Base-by-base conservation (phyloP, 2,888 invertebrate species). In the Agrenia bidenticulata region DNA sequence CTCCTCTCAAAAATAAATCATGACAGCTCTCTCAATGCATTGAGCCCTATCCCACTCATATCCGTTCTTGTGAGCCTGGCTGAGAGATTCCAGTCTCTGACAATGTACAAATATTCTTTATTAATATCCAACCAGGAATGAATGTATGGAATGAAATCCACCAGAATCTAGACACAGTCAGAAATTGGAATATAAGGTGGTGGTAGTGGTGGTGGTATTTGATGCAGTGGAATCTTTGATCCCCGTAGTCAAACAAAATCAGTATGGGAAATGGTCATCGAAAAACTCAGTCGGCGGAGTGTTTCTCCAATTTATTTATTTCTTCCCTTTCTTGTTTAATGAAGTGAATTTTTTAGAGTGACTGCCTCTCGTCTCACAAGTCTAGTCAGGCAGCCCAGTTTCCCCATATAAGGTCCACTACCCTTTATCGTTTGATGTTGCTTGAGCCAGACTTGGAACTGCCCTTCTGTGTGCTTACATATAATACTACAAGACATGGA, bases 311-410 rank as follows among this genome's bases (percentile, higher is more conserved):
- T 11, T 45, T 45, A 11, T 45, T 45, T 45, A 32, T 32, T 19
- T 45, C 45, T 9, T 45, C 19, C 45, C 45, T 45, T 15, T 45
- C 45, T 45, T 45, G 45, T 45, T 45, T 45, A 45, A 45, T 45
- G 19, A 45, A 45, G 45, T 45, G 45, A 45, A 17, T 45, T 45
- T 45, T 45, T 45, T 32, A 32, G 32, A 32, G 32, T 32, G 32
- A 32, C 32, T 32, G 32, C 5, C 32, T 32, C 32, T 32, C 11
- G 4, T 32, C 32, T 32, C 32, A 32, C 5, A 4, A 32, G 32
- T 32, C 32, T 32, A 32, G 4, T 32, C 32, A 32, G n/a, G n/a
- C n/a, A n/a, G n/a, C n/a, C n/a, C n/a, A n/a, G n/a, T n/a, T n/a
- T n/a, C n/a, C n/a, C n/a, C n/a, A n/a, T n/a, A n/a, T n/a, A 32